phyloP scores from a whole-genome alignment of 2,888 invertebrate genomes.

The Drosophila paramelanica region DNA sequence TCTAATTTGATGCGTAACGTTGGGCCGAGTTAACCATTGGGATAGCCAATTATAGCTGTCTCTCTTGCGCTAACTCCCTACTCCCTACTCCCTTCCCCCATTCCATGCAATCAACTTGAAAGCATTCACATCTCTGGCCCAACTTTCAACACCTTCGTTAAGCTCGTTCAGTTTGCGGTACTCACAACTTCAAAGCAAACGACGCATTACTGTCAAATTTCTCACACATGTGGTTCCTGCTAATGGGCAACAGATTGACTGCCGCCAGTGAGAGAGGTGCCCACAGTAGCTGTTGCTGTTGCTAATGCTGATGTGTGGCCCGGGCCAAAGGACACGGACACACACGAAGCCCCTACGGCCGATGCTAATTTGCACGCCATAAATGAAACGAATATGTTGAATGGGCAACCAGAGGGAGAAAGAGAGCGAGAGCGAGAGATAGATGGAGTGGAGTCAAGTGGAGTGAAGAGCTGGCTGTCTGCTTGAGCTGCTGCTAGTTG shows the following conservation, averaged over 20 bases:
- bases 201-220: conserved; percentile 69
- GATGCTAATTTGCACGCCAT: conserved; percentile 80
- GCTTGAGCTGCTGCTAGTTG: conserved; percentile 34
- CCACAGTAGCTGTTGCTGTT: conserved; percentile 56
- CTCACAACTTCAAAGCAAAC: conserved; percentile 67
- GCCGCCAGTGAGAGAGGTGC: not conserved
- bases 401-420: conserved; percentile 34
- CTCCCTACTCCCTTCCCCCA: not conserved
- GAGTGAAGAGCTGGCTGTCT: conserved; percentile 52
- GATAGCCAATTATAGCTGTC: conserved; percentile 16
- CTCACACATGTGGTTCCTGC: conserved; percentile 58
- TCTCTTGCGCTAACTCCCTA: not conserved
- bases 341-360: conserved; percentile 71
- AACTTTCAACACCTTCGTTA: conserved; percentile 46
- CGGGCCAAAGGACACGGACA: conserved; percentile 64
- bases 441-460: conserved; percentile 41
- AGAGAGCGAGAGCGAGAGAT: not conserved
- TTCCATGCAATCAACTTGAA: conserved; percentile 8
- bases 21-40: not conserved
- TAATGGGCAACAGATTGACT: conserved; percentile 66
- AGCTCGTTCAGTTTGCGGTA: conserved; percentile 14
- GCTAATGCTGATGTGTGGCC: conserved; percentile 45
- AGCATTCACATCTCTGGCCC: conserved; percentile 26
- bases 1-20: not conserved
- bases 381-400: conserved; percentile 77